Evolutionary conservation across 2,113 vertebrate species (phyloP), one percentile per base, ranked within the genome.

Genomic region (Gymnorhina tibicen): DNA sequence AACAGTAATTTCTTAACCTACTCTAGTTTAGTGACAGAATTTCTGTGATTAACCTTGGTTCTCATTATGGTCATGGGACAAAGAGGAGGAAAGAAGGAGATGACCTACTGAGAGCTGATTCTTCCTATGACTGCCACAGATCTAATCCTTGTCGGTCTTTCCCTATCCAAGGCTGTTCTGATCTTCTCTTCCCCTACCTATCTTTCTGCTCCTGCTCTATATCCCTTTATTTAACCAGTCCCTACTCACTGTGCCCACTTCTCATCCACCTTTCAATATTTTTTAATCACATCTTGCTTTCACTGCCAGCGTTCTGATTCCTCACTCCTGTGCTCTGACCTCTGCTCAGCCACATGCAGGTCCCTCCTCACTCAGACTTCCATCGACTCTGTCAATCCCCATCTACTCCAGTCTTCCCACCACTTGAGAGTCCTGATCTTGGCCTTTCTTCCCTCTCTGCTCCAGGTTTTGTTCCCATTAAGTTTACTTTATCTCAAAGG

Each of bases 1-100:
- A 91, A 62, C 33, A 30, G 44, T 27, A 35, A 85, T 74, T 95
- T 56, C 78, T 89, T 83, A 66, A 60, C 16, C 59, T 73, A 16
- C 24, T 60, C 23, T 27, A 81, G 33, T 68, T 81, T 44, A 39
- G 81, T 47, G 37, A 85, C 49, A 69, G 33, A 39, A 84, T 64
- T 87, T 75, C 52, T 87, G 10, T 52, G 33, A 64, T 6, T 42
- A 44, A 77, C n/a, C 20, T 69, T 77, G 30, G 35, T 24, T 74
- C 58, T 56, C 44, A 23, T 68, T 81, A 82, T 2, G 1, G 17
- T 60, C 47, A 46, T 20, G 16, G 39, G 37, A 82, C 0, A 0
- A n/a, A 60, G 9, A 81, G 7, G 16, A 42, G n/a, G 37, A 69
- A 73, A 59, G 30, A 42, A 23, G 21, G 14, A 24, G 35, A 72